Evolutionary conservation across 1,140 invertebrate genomes (phyloP).

Genomic region (Luehdorfia chinensis): DNA sequence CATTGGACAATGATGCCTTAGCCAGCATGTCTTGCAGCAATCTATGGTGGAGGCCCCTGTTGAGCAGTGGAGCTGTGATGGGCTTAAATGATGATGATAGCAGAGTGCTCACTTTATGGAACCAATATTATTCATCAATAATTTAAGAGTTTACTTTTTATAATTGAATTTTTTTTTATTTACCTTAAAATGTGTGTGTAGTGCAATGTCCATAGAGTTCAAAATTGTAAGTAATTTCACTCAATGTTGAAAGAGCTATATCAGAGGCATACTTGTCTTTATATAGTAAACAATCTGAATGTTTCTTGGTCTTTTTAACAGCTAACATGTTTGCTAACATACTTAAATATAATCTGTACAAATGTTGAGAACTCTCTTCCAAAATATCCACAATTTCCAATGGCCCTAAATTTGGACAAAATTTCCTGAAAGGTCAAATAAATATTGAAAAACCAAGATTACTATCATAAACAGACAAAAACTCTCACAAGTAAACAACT

Average conservation of each 20-base stretch:
- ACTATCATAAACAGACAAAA: no score
- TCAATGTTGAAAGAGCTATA: slow-evolving; percentile 50
- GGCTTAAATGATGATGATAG: no score
- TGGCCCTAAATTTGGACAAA: slow-evolving; percentile 40
- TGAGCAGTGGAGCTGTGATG: no score
- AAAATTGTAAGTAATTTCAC: slow-evolving; percentile 57
- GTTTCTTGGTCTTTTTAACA: slow-evolving; percentile 51
- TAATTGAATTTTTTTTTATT: slow-evolving; percentile 11
- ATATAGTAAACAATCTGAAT: slow-evolving; percentile 46
- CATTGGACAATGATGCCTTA: no score
- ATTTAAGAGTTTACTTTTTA: no score
- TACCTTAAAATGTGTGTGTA: slow-evolving; percentile 60
- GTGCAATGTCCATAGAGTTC: slow-evolving; percentile 57
- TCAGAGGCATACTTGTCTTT: slow-evolving; percentile 65
- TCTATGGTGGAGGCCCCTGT: no score
- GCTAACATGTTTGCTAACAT: slow-evolving; percentile 56
- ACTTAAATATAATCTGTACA: slow-evolving; percentile 64
- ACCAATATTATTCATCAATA: no score
- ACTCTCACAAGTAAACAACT: no score
- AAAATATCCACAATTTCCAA: slow-evolving; percentile 56
- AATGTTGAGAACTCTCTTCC: slow-evolving; percentile 56
- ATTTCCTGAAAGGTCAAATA: slow-evolving; percentile 16
- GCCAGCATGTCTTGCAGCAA: no score
- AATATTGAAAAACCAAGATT: slow-evolving; percentile 14
- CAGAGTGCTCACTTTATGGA: no score